Evolutionary conservation across 2,888 invertebrate genomes (phyloP).

Genomic region (Diloba caeruleocephala): DNA sequence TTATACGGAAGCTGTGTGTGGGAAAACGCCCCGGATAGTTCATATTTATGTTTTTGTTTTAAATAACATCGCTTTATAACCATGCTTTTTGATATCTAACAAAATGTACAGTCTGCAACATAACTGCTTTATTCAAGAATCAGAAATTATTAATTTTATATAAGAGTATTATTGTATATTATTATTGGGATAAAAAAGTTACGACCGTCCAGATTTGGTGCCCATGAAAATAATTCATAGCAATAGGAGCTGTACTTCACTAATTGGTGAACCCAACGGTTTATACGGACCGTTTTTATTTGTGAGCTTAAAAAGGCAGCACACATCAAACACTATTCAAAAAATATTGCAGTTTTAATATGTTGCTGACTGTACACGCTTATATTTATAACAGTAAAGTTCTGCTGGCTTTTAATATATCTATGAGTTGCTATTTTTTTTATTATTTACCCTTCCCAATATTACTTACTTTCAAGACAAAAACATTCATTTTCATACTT

Average conservation of each 20-base stretch:
- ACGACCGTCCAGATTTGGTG: no score
- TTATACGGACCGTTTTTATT: no score
- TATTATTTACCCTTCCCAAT: slow-evolving; percentile 50
- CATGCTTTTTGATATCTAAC: slow-evolving; percentile 41
- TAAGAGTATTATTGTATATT: no score
- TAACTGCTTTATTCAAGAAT: neutral
- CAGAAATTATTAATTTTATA: neutral
- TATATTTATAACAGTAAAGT: slow-evolving; percentile 17
- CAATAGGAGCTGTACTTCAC: no score
- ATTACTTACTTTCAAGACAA: slow-evolving; percentile 33
- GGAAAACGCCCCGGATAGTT: slow-evolving; percentile 3
- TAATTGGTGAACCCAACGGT: no score
- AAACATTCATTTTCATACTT: slow-evolving; percentile 48
- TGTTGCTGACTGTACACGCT: slow-evolving; percentile 34
- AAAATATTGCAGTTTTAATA: neutral
- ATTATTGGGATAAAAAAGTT: no score
- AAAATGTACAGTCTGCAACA: slow-evolving; percentile 34
- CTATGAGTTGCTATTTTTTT: slow-evolving; percentile 28
- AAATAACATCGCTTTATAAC: slow-evolving; percentile 59
- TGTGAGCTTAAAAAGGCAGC: no score
- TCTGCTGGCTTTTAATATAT: slow-evolving; percentile 27
- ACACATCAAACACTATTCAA: neutral
- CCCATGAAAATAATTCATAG: no score
- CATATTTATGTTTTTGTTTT: slow-evolving; percentile 26
- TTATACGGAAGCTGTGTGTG: neutral